Evolutionary conservation across 2,113 vertebrate species (phyloP).

Genomic region (Pelobates fuscus): DNA sequence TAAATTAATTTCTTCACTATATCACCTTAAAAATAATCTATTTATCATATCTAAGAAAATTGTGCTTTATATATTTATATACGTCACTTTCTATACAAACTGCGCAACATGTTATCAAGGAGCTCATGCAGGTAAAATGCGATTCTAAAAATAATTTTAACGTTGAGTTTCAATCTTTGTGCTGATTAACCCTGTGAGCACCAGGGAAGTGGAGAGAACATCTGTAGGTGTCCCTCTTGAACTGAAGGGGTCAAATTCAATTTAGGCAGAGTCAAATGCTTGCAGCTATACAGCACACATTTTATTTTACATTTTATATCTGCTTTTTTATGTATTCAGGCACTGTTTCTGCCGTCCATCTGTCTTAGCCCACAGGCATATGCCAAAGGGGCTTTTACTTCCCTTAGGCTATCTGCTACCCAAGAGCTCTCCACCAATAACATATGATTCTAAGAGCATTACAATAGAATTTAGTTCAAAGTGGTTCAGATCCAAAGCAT

Average conservation of each 20-base stretch:
- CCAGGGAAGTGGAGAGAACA: neutral
- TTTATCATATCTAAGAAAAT: too few species aligned
- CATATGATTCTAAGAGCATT: conserved; percentile 38
- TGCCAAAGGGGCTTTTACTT: conserved; percentile 40
- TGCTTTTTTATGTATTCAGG: conserved; percentile 19
- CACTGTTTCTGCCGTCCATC: conserved; percentile 32
- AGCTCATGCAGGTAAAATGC: too few species aligned
- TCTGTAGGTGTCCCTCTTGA: neutral
- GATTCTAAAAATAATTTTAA: too few species aligned
- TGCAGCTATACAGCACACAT: conserved; percentile 11
- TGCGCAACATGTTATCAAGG: too few species aligned
- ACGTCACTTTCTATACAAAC: too few species aligned
- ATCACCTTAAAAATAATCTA: too few species aligned
- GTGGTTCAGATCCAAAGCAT: conserved; percentile 2
- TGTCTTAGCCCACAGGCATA: conserved; percentile 42
- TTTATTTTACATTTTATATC: conserved; percentile 14
- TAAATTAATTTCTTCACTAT: too few species aligned
- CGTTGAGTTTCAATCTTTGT: neutral
- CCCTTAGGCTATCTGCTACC: conserved; percentile 36
- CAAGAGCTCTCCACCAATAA: conserved; percentile 2
- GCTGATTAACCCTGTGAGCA: neutral
- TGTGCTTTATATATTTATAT: too few species aligned
- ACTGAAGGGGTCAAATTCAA: neutral
- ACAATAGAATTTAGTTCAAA: conserved; percentile 35
- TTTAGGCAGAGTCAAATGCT: neutral